Conservation (phyloP, 2,888 invertebrate genomes). For the Agriotes lineatus region DNA sequence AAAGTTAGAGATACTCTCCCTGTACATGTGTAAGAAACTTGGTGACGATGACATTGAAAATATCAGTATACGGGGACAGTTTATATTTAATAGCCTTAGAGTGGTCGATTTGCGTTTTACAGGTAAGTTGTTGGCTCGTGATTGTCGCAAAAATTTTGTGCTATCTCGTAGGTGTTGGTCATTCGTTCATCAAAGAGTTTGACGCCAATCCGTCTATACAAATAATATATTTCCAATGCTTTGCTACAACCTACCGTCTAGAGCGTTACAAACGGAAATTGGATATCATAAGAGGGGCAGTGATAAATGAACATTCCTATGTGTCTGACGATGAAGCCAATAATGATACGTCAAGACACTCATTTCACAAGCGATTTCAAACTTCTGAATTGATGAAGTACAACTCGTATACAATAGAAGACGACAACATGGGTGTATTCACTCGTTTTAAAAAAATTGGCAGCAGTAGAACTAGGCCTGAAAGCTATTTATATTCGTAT, state of each 20-base stretch:
- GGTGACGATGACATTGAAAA: conserved; percentile 76
- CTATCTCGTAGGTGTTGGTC: conserved; percentile 58
- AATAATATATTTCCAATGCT: conserved; percentile 60
- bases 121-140: conserved; percentile 56
- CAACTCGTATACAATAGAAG: conserved; percentile 35
- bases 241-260: conserved; percentile 43
- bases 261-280: conserved; percentile 44
- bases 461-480: conserved; percentile 39
- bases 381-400: not conserved
- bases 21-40: conserved; percentile 76
- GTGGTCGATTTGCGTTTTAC: conserved; percentile 62
- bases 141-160: too few relatives aligned
- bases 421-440: conserved; percentile 45
- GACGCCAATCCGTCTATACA: conserved; percentile 52
- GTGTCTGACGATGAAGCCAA: conserved; percentile 46
- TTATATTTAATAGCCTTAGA: conserved; percentile 74
- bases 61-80: conserved; percentile 79
- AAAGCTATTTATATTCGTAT: conserved; percentile 57
- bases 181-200: conserved; percentile 55
- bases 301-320: conserved; percentile 31
- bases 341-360: conserved; percentile 28
- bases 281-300: conserved; percentile 36
- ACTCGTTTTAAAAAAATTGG: conserved; percentile 24
- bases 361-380: conserved; percentile 36
- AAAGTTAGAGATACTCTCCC: conserved; percentile 72